Conservation (phyloP, 2,888 invertebrate species). For the Chalcosyrphus nemorum region DNA sequence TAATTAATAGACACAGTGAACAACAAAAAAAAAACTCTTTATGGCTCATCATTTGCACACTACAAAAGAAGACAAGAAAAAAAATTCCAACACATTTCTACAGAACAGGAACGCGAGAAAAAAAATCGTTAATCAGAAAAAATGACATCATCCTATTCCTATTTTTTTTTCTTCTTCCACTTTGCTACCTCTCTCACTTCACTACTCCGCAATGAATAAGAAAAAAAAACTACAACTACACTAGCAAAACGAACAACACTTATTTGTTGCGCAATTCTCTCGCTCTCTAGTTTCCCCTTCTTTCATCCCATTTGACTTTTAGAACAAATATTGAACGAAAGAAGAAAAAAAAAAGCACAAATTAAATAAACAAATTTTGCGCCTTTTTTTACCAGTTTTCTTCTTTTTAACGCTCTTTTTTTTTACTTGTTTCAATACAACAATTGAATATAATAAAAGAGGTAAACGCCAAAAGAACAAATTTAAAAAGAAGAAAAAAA, state of each 20-base stretch:
- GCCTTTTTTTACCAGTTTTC: conserved; percentile 48
- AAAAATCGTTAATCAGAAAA: conserved; percentile 44
- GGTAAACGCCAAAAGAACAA: not conserved
- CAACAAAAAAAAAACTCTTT: conserved; percentile 28
- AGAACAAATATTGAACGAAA: conserved; percentile 10
- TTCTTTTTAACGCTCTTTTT: not conserved
- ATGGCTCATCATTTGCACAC: not conserved
- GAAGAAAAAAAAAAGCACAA: not conserved
- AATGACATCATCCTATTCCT: conserved; percentile 68
- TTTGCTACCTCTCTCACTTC: conserved; percentile 10
- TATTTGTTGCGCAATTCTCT: conserved; percentile 55
- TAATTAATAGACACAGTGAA: conserved; percentile 58
- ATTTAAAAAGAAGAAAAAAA: not conserved
- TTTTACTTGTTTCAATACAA: conserved; percentile 1
- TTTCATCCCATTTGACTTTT: not conserved
- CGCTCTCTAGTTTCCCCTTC: conserved; percentile 1
- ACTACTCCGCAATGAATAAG: conserved; percentile 36
- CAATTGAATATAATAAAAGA: conserved; percentile 18
- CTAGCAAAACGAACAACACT: not conserved
- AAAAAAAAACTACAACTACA: conserved; percentile 40
- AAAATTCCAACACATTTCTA: conserved; percentile 44
- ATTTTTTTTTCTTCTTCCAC: conserved; percentile 35
- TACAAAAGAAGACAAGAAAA: conserved; percentile 36
- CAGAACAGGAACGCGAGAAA: conserved; percentile 29
- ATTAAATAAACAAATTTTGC: conserved; percentile 63